These are phyloP conservation scores for Melolontha melolontha DNA, from an alignment of 2,888 invertebrate genomes.

Conservation along the genomic window DNA sequence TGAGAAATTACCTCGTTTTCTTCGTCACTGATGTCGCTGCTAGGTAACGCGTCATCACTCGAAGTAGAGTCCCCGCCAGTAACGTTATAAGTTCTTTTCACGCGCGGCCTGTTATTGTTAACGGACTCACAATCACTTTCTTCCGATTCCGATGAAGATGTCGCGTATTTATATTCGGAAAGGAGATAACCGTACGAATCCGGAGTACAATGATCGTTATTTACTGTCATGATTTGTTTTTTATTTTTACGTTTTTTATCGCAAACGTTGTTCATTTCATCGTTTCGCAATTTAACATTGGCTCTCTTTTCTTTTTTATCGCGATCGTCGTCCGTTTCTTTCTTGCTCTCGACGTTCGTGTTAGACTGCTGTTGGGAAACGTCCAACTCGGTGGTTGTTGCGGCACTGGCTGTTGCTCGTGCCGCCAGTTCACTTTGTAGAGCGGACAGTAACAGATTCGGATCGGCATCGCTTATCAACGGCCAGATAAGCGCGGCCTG, in stretches of 20 bases:
- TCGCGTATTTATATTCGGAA: slow-evolving; percentile 67
- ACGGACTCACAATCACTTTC: slow-evolving; percentile 13
- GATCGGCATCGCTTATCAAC: slow-evolving; percentile 55
- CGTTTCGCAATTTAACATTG: not conserved
- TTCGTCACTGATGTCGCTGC: slow-evolving; percentile 60
- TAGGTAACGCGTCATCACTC: slow-evolving; percentile 61
- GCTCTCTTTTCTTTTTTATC: too few relatives aligned
- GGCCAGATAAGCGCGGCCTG: slow-evolving; percentile 61
- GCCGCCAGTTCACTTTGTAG: slow-evolving; percentile 48
- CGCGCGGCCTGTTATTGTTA: slow-evolving; percentile 50
- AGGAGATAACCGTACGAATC: slow-evolving; percentile 62
- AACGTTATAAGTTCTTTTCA: slow-evolving; percentile 60
- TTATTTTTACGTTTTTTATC: slow-evolving; percentile 3
- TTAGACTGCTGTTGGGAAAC: slow-evolving; percentile 23
- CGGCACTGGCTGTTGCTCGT: slow-evolving; percentile 36
- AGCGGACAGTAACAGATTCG: slow-evolving; percentile 49
- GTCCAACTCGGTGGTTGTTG: slow-evolving; percentile 24
- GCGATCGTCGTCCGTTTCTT: not conserved
- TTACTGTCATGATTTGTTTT: slow-evolving; percentile 9
- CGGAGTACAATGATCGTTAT: slow-evolving; percentile 41
- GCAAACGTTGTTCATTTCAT: slow-evolving; percentile 20
- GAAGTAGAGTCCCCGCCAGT: slow-evolving; percentile 56
- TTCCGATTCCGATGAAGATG: slow-evolving; percentile 37
- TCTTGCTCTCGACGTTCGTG: slow-evolving; percentile 39
- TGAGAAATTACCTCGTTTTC: slow-evolving; percentile 53